Percentiles rank a stretch among this genome's conserved stretches.
Conservation (phyloP, 2,888 invertebrate species). For the Meliscaeva auricollis region DNA sequence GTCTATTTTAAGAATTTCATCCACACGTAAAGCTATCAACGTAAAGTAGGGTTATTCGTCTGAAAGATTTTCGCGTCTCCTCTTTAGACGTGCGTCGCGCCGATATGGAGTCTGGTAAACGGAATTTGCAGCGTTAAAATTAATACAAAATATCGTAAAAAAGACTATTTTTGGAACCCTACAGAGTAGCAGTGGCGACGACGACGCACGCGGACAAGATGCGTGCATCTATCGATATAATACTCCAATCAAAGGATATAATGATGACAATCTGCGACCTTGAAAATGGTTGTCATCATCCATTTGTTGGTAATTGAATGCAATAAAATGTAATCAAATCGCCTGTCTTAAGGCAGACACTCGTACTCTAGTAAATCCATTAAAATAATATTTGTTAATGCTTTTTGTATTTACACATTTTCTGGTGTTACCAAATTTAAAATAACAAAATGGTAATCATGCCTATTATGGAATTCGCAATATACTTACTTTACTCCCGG, state of each 20-base stretch:
- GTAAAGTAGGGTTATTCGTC: slow-evolving; percentile 33
- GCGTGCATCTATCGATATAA: slow-evolving; percentile 41
- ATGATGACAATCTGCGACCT: slow-evolving; percentile 16
- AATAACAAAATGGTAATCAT: no score
- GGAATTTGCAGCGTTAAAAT: slow-evolving; percentile 35
- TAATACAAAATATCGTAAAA: slow-evolving; percentile 50
- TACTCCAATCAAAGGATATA: slow-evolving; percentile 31
- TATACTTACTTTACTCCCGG: no score
- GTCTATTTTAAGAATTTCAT: slow-evolving; percentile 60
- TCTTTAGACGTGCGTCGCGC: not conserved
- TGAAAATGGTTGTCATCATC: slow-evolving; percentile 33
- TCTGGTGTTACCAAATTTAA: no score
- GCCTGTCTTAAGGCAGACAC: not conserved
- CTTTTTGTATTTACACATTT: no score
- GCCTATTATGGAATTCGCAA: no score
- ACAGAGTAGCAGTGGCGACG: not conserved
- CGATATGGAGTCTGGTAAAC: slow-evolving; percentile 1
- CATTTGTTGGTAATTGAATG: slow-evolving; percentile 46
- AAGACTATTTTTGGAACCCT: slow-evolving; percentile 53
- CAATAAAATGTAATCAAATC: slow-evolving; percentile 56
- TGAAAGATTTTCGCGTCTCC: not conserved
- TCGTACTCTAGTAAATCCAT: no score
- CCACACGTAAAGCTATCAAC: slow-evolving; percentile 34
- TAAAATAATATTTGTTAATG: no score
- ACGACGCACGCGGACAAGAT: not conserved